Evolutionary conservation across 2,888 invertebrate genomes (phyloP).

Genomic region (Caenorhabditis angaria): DNA sequence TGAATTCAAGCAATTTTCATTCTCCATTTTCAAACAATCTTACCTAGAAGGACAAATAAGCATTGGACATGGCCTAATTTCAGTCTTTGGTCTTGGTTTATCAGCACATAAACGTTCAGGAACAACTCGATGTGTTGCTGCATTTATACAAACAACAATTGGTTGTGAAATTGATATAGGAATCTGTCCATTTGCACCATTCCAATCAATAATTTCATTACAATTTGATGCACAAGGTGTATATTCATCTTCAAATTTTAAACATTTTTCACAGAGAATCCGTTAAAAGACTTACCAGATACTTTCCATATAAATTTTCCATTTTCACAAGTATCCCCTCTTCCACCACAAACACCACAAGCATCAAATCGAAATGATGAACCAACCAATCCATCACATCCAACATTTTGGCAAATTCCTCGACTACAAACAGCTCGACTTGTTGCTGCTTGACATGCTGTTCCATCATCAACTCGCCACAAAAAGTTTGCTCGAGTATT

Average conservation of each 20-base stretch:
- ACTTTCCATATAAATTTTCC: constrained; percentile 89
- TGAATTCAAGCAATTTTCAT: background rate
- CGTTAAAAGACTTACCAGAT: constrained; percentile 53
- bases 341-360: constrained; percentile 77
- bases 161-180: constrained; percentile 28
- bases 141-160: constrained; percentile 65
- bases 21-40: background rate
- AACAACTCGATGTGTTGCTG: constrained; percentile 58
- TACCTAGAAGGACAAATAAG: constrained; percentile 67
- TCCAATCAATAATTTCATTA: constrained; percentile 39
- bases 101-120: constrained; percentile 70
- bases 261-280: background rate
- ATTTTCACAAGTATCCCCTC: constrained; percentile 80
- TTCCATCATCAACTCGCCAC: constrained; percentile 56
- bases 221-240: constrained; percentile 51
- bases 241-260: constrained; percentile 40
- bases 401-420: constrained; percentile 74
- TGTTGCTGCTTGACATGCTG: constrained; percentile 50
- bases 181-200: constrained; percentile 26
- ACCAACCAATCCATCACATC: constrained; percentile 76
- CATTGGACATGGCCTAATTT: constrained; percentile 57
- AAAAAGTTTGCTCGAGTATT: constrained; percentile 43
- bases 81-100: constrained; percentile 56
- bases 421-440: constrained; percentile 57
- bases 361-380: constrained; percentile 75